phyloP scores from a whole-genome alignment of 2,888 invertebrate genomes.

The Caenorhabditis sulstoni region DNA sequence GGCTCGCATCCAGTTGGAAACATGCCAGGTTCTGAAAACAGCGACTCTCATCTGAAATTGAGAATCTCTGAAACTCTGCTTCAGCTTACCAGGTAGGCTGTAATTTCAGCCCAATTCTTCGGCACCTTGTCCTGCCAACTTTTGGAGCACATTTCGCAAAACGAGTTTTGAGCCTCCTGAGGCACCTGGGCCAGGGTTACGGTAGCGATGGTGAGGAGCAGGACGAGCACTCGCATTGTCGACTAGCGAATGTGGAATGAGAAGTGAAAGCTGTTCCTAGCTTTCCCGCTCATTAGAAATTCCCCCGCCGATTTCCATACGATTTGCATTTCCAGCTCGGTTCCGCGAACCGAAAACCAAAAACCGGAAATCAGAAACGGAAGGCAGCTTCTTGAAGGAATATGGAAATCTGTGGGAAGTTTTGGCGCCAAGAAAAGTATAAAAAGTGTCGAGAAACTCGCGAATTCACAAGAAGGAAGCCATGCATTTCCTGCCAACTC shows the following conservation, averaged over 20 bases:
- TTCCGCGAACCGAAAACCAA: not conserved
- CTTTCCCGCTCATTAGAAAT: conserved; percentile 20
- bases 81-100: conserved; percentile 31
- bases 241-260: not conserved
- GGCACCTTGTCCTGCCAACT: conserved; percentile 40
- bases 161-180: conserved; percentile 19
- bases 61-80: too few species aligned
- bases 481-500: not conserved
- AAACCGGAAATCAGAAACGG: conserved; percentile 6
- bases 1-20: conserved; percentile 28
- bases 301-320: conserved; percentile 9
- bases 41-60: not conserved
- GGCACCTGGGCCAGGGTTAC: not conserved
- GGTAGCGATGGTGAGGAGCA: not conserved
- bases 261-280: not conserved
- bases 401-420: not conserved
- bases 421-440: conserved; percentile 7
- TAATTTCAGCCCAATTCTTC: conserved; percentile 39
- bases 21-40: conserved; percentile 25
- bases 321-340: conserved; percentile 3
- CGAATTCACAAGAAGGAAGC: not conserved
- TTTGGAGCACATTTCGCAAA: conserved; percentile 20
- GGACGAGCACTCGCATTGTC: not conserved
- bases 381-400: not conserved
- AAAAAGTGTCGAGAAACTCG: not conserved